phyloP scores from a whole-genome alignment of 2,797 vertebrate genomes.

The Leucoraja ocellata region DNA sequence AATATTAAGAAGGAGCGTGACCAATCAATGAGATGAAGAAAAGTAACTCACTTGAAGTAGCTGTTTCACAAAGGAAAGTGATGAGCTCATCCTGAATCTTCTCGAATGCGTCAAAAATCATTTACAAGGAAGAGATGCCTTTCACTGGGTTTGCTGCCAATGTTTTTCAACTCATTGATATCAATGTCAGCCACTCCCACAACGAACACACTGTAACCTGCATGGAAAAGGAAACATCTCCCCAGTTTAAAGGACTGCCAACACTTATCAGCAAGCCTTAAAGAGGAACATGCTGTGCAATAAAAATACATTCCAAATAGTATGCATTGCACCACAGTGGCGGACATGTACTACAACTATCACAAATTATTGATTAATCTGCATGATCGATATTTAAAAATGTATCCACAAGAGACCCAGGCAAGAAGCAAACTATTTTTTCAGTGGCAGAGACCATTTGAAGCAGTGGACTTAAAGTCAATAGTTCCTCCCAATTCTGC shows the following conservation, averaged over 20 bases:
- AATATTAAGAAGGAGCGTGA: background rate
- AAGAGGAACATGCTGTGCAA: background rate
- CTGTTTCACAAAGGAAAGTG: constrained; percentile 93
- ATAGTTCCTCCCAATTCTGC: background rate
- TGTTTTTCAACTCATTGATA: constrained; percentile 78
- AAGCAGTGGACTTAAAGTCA: background rate
- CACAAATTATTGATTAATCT: background rate
- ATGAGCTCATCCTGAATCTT: constrained; percentile 93
- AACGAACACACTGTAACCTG: constrained; percentile 93
- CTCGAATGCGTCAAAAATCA: constrained; percentile 89
- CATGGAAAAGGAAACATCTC: background rate
- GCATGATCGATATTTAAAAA: background rate
- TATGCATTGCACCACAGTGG: background rate
- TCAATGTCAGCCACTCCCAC: constrained; percentile 91
- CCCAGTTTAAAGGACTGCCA: background rate
- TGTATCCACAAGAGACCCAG: background rate
- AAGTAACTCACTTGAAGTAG: constrained; percentile 72
- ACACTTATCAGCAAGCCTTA: no score
- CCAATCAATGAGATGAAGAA: background rate
- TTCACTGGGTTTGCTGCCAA: constrained; percentile 90
- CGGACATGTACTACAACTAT: background rate
- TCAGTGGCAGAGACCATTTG: background rate
- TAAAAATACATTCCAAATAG: background rate
- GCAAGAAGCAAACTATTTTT: background rate
- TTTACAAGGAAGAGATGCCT: constrained; percentile 91